A percentile compares a stretch with the other conserved stretches of the same genome.
phyloP scores from a whole-genome alignment of 2,888 invertebrate genomes.

The Megaustenia siamemsis region DNA sequence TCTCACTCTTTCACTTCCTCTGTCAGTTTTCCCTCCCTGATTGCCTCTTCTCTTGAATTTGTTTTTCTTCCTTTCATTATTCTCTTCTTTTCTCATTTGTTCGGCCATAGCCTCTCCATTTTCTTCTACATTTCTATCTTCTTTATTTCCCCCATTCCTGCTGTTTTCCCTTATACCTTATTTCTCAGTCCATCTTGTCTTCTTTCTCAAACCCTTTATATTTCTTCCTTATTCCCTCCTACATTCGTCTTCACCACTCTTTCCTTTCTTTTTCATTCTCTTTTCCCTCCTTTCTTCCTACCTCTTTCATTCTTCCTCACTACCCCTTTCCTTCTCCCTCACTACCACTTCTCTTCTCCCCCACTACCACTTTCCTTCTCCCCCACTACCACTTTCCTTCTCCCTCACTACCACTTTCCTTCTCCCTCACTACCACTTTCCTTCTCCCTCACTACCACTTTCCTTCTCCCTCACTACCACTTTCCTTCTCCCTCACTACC shows the following conservation, averaged over 20 bases:
- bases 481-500: neutral
- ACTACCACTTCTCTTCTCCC: neutral
- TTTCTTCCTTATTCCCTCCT: no score
- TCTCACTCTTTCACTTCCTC: neutral
- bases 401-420: neutral
- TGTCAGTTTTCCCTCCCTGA: neutral
- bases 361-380: neutral
- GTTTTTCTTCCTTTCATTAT: no score
- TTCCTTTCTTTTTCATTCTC: no score
- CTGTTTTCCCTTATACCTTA: neutral
- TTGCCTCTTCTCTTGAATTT: neutral
- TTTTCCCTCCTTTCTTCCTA: no score
- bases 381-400: neutral
- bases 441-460: neutral
- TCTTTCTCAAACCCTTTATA: no score
- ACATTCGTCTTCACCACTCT: no score
- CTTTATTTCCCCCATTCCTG: neutral
- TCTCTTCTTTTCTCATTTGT: neutral
- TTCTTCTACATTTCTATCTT: no score
- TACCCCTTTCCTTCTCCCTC: neutral
- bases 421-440: neutral
- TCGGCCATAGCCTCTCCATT: constrained; percentile 7
- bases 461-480: neutral
- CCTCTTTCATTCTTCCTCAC: neutral
- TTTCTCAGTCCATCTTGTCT: no score